A percentile compares a stretch with the other conserved stretches of the same genome.
These are phyloP conservation scores for Bedellia somnulentella DNA, from an alignment of 2,888 invertebrate species.

Conservation along the genomic window DNA sequence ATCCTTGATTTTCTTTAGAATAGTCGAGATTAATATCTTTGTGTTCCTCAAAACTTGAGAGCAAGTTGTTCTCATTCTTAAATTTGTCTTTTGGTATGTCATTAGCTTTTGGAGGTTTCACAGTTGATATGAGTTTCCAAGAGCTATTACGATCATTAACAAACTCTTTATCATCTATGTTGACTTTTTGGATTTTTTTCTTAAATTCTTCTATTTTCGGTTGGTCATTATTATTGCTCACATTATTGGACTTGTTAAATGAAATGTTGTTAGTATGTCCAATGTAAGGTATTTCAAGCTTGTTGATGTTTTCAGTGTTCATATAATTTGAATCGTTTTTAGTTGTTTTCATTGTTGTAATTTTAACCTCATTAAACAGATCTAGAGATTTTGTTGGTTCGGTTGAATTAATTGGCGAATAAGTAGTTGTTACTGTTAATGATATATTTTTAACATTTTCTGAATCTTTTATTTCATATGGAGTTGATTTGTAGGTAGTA, in stretches of 20 bases:
- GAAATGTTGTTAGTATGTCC: too few relatives aligned
- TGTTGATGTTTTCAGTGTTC: background rate
- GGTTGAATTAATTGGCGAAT: too few relatives aligned
- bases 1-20: constrained; percentile 62
- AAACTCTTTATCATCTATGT: constrained; percentile 45
- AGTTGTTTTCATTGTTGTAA: background rate
- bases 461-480: too few relatives aligned
- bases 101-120: constrained; percentile 48
- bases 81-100: constrained; percentile 35
- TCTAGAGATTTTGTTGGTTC: background rate
- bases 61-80: constrained; percentile 24
- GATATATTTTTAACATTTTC: too few relatives aligned
- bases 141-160: constrained; percentile 38
- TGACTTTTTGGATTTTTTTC: constrained; percentile 50
- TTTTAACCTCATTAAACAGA: background rate
- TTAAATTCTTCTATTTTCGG: constrained; percentile 47
- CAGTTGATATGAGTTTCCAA: constrained; percentile 64
- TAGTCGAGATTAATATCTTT: constrained; percentile 41
- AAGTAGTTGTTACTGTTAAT: too few relatives aligned
- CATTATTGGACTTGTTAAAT: background rate
- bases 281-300: background rate
- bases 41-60: constrained; percentile 20
- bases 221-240: constrained; percentile 2
- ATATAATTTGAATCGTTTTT: background rate
- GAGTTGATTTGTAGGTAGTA: background rate